Conservation (phyloP, 2,888 invertebrate species). For the Noctua janthina region DNA sequence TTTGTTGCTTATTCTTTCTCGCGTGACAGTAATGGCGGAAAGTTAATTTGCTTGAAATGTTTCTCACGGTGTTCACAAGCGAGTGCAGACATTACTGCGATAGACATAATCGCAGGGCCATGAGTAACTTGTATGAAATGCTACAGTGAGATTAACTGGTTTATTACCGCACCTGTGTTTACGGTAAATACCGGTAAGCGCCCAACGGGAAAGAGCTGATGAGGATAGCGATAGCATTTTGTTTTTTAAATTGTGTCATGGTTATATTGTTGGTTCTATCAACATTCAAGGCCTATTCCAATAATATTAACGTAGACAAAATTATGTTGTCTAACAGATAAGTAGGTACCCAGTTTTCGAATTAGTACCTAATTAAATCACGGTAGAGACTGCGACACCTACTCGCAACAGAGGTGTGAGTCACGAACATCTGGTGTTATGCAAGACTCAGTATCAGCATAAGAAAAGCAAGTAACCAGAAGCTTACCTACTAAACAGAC, state of each 20-base stretch:
- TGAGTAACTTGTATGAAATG: conserved; percentile 66
- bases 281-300: background rate
- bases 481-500: conserved; percentile 11
- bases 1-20: conserved; percentile 79
- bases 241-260: conserved; percentile 20
- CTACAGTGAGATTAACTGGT: conserved; percentile 57
- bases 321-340: background rate
- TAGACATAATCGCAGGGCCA: conserved; percentile 66
- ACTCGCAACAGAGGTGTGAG: conserved; percentile 74
- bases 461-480: conserved; percentile 38
- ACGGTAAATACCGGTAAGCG: conserved; percentile 59
- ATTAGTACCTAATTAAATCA: conserved; percentile 71
- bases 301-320: background rate
- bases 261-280: conserved; percentile 7
- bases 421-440: conserved; percentile 85
- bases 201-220: conserved; percentile 51
- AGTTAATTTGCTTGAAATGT: conserved; percentile 83
- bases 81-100: conserved; percentile 74
- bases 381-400: conserved; percentile 76
- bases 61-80: conserved; percentile 85
- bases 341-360: conserved; percentile 1
- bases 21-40: conserved; percentile 85
- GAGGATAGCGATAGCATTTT: conserved; percentile 68
- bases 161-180: conserved; percentile 63
- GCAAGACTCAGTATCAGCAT: conserved; percentile 61